A percentile compares a stretch with the other conserved stretches of the same genome.
Conservation (phyloP, 2,888 invertebrate species). For the Argyresthia albistria region DNA sequence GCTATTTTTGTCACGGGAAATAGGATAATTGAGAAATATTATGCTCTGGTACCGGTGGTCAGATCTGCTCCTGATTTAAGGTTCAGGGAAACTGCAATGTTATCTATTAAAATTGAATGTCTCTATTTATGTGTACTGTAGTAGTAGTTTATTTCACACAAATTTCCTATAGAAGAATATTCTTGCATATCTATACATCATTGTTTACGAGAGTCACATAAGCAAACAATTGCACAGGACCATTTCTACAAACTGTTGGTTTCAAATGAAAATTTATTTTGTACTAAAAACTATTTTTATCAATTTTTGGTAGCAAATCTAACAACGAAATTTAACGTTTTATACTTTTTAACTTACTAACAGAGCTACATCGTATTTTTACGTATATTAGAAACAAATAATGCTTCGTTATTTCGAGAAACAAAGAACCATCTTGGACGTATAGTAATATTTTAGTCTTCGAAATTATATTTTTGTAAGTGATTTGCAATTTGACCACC, state of each 20-base stretch:
- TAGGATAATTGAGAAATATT: conserved; percentile 31
- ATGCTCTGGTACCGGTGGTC: conserved; percentile 61
- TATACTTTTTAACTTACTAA: neutral
- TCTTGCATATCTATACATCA: conserved; percentile 2
- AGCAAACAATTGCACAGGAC: neutral
- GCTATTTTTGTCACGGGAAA: conserved; percentile 66
- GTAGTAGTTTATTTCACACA: neutral
- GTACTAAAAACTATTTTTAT: neutral
- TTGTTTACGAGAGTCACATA: neutral
- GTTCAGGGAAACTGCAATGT: too few species aligned
- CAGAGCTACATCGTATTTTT: neutral
- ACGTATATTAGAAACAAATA: neutral
- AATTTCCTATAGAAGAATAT: neutral
- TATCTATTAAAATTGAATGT: too few species aligned
- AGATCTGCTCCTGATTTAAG: conserved; percentile 18
- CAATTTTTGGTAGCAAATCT: neutral
- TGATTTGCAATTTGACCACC: conserved; percentile 48
- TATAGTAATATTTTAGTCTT: too few species aligned
- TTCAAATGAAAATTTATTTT: neutral
- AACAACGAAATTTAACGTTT: conserved; percentile 3
- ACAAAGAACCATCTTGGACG: too few species aligned
- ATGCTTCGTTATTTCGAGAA: neutral
- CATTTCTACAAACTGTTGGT: neutral
- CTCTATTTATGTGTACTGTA: neutral
- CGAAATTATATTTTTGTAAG: conserved; percentile 31